These are phyloP conservation scores for Saccopteryx leptura DNA, from an alignment of 2,113 vertebrate species.

Conservation along the genomic window DNA sequence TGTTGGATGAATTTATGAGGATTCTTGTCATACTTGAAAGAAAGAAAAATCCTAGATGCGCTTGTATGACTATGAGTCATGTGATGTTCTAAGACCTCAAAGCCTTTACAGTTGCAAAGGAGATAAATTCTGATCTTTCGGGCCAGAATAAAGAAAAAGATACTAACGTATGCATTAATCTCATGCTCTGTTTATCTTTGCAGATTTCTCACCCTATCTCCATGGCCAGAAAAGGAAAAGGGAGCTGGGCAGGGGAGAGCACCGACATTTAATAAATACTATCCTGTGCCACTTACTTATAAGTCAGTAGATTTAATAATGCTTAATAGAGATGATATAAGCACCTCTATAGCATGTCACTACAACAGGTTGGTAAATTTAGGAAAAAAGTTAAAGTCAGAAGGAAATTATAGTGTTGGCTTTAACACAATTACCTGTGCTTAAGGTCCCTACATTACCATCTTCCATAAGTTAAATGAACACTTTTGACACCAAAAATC, in stretches of 20 bases:
- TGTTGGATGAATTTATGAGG: neutral
- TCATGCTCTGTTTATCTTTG: neutral
- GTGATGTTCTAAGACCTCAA: neutral
- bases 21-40: neutral
- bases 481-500: neutral
- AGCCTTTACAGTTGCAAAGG: neutral
- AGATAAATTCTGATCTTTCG: neutral
- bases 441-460: neutral
- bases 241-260: neutral
- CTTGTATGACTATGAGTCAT: neutral
- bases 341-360: neutral
- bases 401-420: neutral
- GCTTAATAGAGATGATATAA: neutral
- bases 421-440: neutral
- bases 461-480: slow-evolving; percentile 1
- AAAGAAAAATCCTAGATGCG: slow-evolving; percentile 1
- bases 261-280: neutral
- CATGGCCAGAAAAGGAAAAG: neutral
- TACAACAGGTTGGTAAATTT: neutral
- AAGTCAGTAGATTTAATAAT: neutral
- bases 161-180: neutral
- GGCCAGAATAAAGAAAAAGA: neutral
- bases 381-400: neutral
- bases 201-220: neutral
- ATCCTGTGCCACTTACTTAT: neutral